phyloP scores from a whole-genome alignment of 2,888 invertebrate genomes.

The Odontothrips loti region DNA sequence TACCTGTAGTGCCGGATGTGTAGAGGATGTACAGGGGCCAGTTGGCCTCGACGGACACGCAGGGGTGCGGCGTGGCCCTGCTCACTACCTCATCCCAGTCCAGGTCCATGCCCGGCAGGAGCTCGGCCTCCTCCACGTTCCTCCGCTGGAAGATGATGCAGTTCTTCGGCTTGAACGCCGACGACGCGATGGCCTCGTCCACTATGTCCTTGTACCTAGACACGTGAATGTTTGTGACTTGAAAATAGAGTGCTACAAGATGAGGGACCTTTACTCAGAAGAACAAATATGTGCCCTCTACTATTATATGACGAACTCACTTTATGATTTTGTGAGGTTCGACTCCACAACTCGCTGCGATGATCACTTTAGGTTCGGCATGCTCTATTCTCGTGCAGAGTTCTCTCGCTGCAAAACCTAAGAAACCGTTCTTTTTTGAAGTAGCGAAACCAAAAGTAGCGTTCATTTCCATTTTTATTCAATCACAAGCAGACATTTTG shows the following conservation, averaged over 20 bases:
- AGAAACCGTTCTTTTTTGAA: no score
- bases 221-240: background rate
- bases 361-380: slow-evolving; percentile 79
- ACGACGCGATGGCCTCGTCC: slow-evolving; percentile 70
- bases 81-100: slow-evolving; percentile 71
- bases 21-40: slow-evolving; percentile 89
- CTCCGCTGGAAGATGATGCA: slow-evolving; percentile 80
- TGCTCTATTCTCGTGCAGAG: slow-evolving; percentile 81
- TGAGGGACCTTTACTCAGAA: no score
- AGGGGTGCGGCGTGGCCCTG: slow-evolving; percentile 64
- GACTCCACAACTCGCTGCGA: slow-evolving; percentile 86
- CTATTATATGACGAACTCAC: no score
- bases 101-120: slow-evolving; percentile 65
- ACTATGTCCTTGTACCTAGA: slow-evolving; percentile 69
- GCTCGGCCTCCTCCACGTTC: slow-evolving; percentile 58
- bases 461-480: no score
- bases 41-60: slow-evolving; percentile 81
- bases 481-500: no score
- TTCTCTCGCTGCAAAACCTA: slow-evolving; percentile 87
- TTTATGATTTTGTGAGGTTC: slow-evolving; percentile 80
- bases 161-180: slow-evolving; percentile 65
- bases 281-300: background rate
- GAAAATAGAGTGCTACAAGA: no score
- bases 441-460: no score
- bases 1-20: slow-evolving; percentile 83